phyloP scores from a whole-genome alignment of 2,113 vertebrate species.

The Bufo bufo region DNA sequence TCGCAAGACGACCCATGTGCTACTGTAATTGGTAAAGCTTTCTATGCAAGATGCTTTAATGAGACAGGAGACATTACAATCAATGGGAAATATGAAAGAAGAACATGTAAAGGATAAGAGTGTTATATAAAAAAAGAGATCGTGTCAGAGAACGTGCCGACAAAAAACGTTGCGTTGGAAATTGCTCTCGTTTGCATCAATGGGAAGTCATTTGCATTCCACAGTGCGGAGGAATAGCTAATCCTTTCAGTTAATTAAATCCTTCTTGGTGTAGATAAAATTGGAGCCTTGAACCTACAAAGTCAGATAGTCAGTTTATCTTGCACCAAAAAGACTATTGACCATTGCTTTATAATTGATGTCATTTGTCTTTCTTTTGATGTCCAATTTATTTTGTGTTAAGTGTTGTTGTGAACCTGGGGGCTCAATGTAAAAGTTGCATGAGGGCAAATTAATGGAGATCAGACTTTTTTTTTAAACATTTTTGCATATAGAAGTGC shows the following conservation, averaged over 20 bases:
- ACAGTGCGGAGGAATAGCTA: slow-evolving; percentile 3
- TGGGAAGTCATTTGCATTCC: slow-evolving; percentile 41
- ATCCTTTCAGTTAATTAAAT: slow-evolving; percentile 38
- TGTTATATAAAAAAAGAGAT: not conserved
- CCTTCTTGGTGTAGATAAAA: slow-evolving; percentile 34
- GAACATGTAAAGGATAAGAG: not conserved
- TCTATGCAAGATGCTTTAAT: not conserved
- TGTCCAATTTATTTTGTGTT: slow-evolving; percentile 30
- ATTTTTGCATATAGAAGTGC: not conserved
- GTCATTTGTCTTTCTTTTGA: slow-evolving; percentile 6
- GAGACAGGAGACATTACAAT: not conserved
- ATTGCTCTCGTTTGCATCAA: not conserved
- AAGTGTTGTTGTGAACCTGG: not conserved
- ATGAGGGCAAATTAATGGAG: not conserved
- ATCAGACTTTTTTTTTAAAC: not conserved
- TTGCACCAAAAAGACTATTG: slow-evolving; percentile 12
- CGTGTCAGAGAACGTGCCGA: not conserved
- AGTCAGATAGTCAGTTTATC: slow-evolving; percentile 16
- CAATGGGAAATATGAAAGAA: rapidly evolving
- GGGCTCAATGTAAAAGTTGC: not conserved
- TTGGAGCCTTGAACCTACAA: slow-evolving; percentile 4
- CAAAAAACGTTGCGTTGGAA: not conserved
- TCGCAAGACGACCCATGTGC: not conserved
- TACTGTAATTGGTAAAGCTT: not conserved
- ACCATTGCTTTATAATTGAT: slow-evolving; percentile 20